Percentiles rank a stretch among this genome's conserved stretches.
Conservation (phyloP, 1,140 invertebrate genomes). For the Euwallacea similis region DNA sequence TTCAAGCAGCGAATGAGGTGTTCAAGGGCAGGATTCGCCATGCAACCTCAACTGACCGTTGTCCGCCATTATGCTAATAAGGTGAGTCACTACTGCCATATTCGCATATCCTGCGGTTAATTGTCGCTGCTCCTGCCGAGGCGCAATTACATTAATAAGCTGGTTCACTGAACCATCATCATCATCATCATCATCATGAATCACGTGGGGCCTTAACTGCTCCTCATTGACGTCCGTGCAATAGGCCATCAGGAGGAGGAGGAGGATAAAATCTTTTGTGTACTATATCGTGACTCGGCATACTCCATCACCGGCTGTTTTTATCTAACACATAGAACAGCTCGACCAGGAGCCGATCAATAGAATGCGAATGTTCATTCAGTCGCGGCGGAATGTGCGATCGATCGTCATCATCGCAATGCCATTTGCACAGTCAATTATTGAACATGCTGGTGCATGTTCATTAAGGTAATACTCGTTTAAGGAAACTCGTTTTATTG, state of each 20-base stretch:
- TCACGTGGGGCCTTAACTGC: too few relatives aligned
- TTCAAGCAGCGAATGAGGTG: too few relatives aligned
- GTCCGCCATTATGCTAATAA: too few relatives aligned
- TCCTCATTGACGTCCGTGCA: too few relatives aligned
- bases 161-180: not conserved
- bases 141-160: not conserved
- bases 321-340: slow-evolving; percentile 16
- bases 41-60: too few relatives aligned
- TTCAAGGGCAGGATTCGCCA: too few relatives aligned
- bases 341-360: slow-evolving; percentile 3
- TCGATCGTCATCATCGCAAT: not conserved
- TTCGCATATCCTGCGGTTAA: not conserved
- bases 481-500: too few relatives aligned
- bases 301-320: slow-evolving; percentile 34
- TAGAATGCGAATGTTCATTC: slow-evolving; percentile 23
- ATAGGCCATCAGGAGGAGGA: too few relatives aligned
- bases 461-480: too few relatives aligned
- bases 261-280: slow-evolving; percentile 7
- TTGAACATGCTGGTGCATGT: too few relatives aligned
- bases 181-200: not conserved
- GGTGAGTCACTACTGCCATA: not conserved
- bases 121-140: too few relatives aligned
- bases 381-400: slow-evolving; percentile 13
- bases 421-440: too few relatives aligned
- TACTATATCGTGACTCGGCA: slow-evolving; percentile 31